Conservation (phyloP, 1,140 invertebrate species). For the Scaptodrosophila lebanonensis region DNA sequence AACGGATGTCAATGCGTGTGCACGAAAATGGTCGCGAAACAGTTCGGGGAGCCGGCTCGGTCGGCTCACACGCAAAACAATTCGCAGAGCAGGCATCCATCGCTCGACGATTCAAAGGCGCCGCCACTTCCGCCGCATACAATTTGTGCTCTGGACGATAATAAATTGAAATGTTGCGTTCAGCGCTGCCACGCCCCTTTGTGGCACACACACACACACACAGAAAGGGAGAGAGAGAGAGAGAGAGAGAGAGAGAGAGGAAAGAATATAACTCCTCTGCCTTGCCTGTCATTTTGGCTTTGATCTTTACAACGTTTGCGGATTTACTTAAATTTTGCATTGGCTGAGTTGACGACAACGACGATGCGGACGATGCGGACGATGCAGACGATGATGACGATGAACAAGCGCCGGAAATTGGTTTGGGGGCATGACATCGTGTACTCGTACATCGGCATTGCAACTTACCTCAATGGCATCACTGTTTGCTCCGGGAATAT, state of each 20-base stretch:
- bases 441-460: slow-evolving; percentile 21
- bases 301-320: slow-evolving; percentile 48
- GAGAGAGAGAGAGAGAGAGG: too few species aligned
- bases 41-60: not conserved
- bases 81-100: slow-evolving; percentile 16
- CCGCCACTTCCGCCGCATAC: slow-evolving; percentile 56
- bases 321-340: too few species aligned
- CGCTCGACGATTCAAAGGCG: slow-evolving; percentile 47
- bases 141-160: slow-evolving; percentile 62
- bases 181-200: slow-evolving; percentile 5
- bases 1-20: slow-evolving; percentile 47
- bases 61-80: slow-evolving; percentile 21
- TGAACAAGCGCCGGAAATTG: slow-evolving; percentile 59
- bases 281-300: slow-evolving; percentile 17
- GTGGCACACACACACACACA: too few species aligned
- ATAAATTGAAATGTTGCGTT: slow-evolving; percentile 66
- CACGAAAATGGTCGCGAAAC: slow-evolving; percentile 21
- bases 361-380: too few species aligned
- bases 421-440: slow-evolving; percentile 38
- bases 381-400: too few species aligned
- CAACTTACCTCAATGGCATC: slow-evolving; percentile 78
- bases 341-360: too few species aligned
- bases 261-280: too few species aligned
- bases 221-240: too few species aligned
- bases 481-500: slow-evolving; percentile 84